Base-by-base conservation (phyloP, 1,140 invertebrate genomes). In the Agrilus planipennis region DNA sequence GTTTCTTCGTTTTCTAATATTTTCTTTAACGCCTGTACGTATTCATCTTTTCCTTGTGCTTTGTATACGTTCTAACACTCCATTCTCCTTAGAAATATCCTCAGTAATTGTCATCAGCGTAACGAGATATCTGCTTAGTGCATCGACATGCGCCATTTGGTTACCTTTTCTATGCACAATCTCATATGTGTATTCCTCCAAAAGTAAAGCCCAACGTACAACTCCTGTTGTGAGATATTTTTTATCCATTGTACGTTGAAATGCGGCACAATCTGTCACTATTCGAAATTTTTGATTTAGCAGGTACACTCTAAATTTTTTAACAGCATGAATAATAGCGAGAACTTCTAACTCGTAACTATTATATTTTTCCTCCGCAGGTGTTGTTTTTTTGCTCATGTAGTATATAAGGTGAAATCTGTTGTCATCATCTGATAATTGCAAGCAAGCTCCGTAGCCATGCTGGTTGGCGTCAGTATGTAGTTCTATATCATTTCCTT, bases 261-360 rank as follows among this genome's bases (percentile, higher is more conserved):
- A 58, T 12, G 60, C 61, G 39, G 34, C 41, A 42, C 60, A 65
- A 41, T 62, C 62, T 0, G 56, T 63, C 2, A 61, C 44, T 9
- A 73, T 64, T 34, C n/a, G n/a, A n/a, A n/a, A n/a, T n/a, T n/a
- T n/a, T n/a, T n/a, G n/a, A n/a, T n/a, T n/a, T n/a, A n/a, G 47
- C 19, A 75, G 46, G 50, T 70, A 76, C n/a, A 60, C 45, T 41
- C 61, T 31, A 45, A 71, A 72, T 37, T 69, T 63, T 36, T 65
- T 57, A 3, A 74, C 47, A 1, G 64, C 64, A 50, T 59, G 56
- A 5, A 70, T 53, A 10, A 73, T 61, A 0, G 69, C 67, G 18
- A 73, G 45, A 15, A 61, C 60, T 54, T 74, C 67, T 37, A 67
- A 46, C 45, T 73, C 61, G 39, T 65, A 68, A 34, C 56, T 63